Base-by-base conservation (phyloP, 2,113 vertebrate species). In the Okapia johnstoni region DNA sequence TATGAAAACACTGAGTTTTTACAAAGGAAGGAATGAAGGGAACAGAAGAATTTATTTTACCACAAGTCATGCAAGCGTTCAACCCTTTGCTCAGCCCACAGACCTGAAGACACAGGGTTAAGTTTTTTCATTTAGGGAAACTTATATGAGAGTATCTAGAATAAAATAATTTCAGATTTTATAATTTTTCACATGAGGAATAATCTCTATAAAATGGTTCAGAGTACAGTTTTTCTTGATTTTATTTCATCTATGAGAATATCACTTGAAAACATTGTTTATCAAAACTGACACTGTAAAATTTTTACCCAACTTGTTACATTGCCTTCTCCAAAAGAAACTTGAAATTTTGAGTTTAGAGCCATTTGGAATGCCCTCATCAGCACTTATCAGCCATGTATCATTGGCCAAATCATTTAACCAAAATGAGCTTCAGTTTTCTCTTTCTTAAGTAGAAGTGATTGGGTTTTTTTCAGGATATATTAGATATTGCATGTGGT, bases 281-380 rank as follows among this genome's bases (percentile, higher is more conserved):
- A 88, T 94, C 50, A 89, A 85, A 94, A 92, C 61, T 92, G 84
- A 73, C 19, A 26, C 40, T 93, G 33, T 89, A 54, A 85, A 83
- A 61, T 90, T 73, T 36, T 87, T 57, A 83, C 50, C 79, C 85
- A 50, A 12, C 73, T 16, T 79, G 9, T 89, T 80, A 55, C n/a
- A 12, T 66, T 97, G 81, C 58, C 16, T 94, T 25, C 33, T 95
- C 88, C 93, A 92, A 95, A 92, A 90, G 85, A 87, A 97, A 93
- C 19, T 46, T 84, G 50, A 95, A 58, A 96, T 76, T 36, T 89
- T 93, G 66, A 40, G 33, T 90, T 93, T 95, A 36, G 36, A 96
- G 52, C 33, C 61, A 33, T 30, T 63, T 81, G 40, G 36, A 94
- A 93, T 91, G 36, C 54, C 43, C 25, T 57, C 94, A 80, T 70